Evolutionary conservation across 2,888 invertebrate genomes (phyloP), one percentile per base, ranked within the genome.

Genomic region (Erebia palarica): DNA sequence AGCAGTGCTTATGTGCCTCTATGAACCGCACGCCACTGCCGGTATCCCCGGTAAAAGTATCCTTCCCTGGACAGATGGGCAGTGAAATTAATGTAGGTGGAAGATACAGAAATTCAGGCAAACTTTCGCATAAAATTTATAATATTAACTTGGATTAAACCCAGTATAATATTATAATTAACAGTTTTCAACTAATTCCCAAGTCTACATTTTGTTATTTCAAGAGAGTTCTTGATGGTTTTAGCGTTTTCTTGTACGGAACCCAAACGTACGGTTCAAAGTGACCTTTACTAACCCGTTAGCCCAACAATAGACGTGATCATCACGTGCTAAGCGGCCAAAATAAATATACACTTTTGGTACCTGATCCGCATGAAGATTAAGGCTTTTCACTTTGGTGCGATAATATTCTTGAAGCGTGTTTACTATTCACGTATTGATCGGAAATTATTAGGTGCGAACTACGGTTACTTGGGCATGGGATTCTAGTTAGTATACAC

Each of bases 281-380:
- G 53, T 65, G 71, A 73, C 69, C 71, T 71, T 64, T 36, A 67
- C 42, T 70, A 70, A 71, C 69, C 76, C 73, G 72, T 72, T 68
- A 69, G 21, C 59, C 36, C 64, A 75, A 77, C 78, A 79, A 76
- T 77, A 61, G 73, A 74, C 16, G 78, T 73, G 80, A 75, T 81
- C 76, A 79, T 75, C 63, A 71, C 53, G 63, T 27, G 47, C 58
- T 68, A 73, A 57, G 61, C 68, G 63, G 18, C 71, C 73, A 57
- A 70, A 71, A 66, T 69, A 51, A 73, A 73, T 73, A 71, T 57
- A 67, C 68, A 44, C 66, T 10, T 36, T 18, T 42, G 36, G 58
- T 57, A 36, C 68, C 36, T 1, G 16, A 47, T 27, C 59, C 57
- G 13, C 49, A 16, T 59, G 21, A 3, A 16, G 55, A 11, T 21